phyloP scores from a whole-genome alignment of 1,140 invertebrate species.

The Drosophila carrolli region DNA sequence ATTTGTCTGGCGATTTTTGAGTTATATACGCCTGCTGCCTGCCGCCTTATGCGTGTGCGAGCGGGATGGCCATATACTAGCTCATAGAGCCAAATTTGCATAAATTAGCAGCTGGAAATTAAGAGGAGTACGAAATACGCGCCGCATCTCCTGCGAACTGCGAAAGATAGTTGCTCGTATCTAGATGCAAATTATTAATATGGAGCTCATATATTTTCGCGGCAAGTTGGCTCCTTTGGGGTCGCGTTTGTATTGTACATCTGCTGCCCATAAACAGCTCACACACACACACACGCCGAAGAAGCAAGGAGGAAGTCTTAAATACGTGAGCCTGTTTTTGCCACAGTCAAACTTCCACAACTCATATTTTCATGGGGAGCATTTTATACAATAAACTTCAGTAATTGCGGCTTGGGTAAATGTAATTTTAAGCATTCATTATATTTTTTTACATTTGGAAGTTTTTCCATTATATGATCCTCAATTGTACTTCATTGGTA shows the following conservation, averaged over 20 bases:
- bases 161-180: conserved; percentile 57
- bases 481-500: no score
- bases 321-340: conserved; percentile 48
- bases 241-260: conserved; percentile 57
- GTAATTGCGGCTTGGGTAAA: no score
- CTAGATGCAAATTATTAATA: conserved; percentile 84
- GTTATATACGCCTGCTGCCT: conserved; percentile 62
- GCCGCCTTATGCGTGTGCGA: conserved; percentile 19
- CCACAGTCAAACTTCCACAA: conserved; percentile 20
- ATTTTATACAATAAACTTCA: not conserved
- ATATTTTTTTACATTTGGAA: no score
- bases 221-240: conserved; percentile 68
- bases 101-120: conserved; percentile 80
- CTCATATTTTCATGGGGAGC: not conserved
- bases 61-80: conserved; percentile 7
- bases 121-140: conserved; percentile 64
- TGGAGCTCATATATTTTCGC: conserved; percentile 83
- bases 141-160: conserved; percentile 60
- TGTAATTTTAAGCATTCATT: no score
- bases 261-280: conserved; percentile 75
- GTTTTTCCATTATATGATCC: no score
- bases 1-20: conserved; percentile 84
- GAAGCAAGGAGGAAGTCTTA: conserved; percentile 45
- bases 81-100: conserved; percentile 66
- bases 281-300: conserved; percentile 9